These are phyloP conservation scores for Drosophila nr. perissopoda DNA, from an alignment of 2,888 invertebrate genomes.

Conservation along the genomic window DNA sequence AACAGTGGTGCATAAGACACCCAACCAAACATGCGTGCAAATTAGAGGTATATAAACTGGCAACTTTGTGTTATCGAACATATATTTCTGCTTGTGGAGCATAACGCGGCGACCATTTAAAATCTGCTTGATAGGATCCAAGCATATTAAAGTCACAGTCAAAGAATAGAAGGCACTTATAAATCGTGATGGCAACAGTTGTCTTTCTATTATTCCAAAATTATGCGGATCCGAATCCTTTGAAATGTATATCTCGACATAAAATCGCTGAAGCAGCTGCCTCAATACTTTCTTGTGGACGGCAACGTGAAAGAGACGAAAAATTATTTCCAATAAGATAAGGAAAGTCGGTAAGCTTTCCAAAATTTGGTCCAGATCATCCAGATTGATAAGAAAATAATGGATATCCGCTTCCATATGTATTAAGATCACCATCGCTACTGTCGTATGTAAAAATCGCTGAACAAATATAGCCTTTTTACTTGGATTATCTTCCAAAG, in stretches of 20 bases:
- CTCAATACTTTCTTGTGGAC: conserved; percentile 53
- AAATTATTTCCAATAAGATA: conserved; percentile 59
- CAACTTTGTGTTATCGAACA: conserved; percentile 61
- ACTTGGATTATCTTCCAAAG: conserved; percentile 59
- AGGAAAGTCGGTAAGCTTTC: conserved; percentile 67
- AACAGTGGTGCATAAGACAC: conserved; percentile 56
- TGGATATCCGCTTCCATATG: conserved; percentile 62
- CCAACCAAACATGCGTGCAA: conserved; percentile 50
- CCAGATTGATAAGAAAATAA: conserved; percentile 51
- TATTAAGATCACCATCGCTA: conserved; percentile 45
- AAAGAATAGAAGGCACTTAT: conserved; percentile 63
- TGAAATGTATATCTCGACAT: conserved; percentile 63
- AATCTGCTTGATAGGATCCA: conserved; percentile 52
- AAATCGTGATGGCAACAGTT: conserved; percentile 57
- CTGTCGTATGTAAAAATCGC: conserved; percentile 36
- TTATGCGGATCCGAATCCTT: conserved; percentile 29
- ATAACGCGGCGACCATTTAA: conserved; percentile 54
- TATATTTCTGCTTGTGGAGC: conserved; percentile 68
- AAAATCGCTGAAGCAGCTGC: conserved; percentile 66
- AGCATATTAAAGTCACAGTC: conserved; percentile 54
- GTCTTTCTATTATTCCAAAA: conserved; percentile 55
- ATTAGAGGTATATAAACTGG: conserved; percentile 60
- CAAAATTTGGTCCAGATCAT: conserved; percentile 60
- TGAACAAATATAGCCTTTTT: conserved; percentile 29
- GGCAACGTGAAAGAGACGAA: conserved; percentile 64